Base-by-base conservation (phyloP, 1,140 invertebrate species). In the Halyomorpha halys region DNA sequence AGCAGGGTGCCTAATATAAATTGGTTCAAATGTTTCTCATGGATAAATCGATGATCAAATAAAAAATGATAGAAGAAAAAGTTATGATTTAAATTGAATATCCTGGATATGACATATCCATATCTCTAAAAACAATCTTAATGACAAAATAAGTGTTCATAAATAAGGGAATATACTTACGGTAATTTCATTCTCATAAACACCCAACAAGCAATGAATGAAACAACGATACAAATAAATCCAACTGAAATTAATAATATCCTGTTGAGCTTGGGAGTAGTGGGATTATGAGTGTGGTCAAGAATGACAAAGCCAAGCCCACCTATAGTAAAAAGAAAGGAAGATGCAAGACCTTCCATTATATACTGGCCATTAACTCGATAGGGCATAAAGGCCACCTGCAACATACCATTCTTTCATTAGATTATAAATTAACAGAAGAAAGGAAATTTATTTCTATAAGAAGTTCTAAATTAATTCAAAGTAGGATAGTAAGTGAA, bases 131-230 rank as follows among this genome's bases (percentile, higher is more conserved):
- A n/a, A n/a, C n/a, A n/a, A n/a, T n/a, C n/a, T n/a, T n/a, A n/a
- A n/a, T n/a, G n/a, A n/a, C n/a, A n/a, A n/a, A n/a, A n/a, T n/a
- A n/a, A n/a, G n/a, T n/a, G n/a, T n/a, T n/a, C n/a, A n/a, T n/a
- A n/a, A n/a, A 21, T 23, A 18, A 56, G 18, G 3, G 21, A 27
- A 44, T 59, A 62, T 62, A 77, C 82, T 82, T 77, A 86, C 79
- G 97, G 96, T 67, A 99, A 74, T 79, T 99, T 99, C 89, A 99
- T 98, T 72, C 91, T 83, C 95, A 99, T 99, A 72, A 99, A 99
- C 60, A 98, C 89, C 86, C 94, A 94, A 66, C 94, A 97, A 59
- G 93, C 94, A 68, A 94, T 89, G 75, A 97, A 98, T 18, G 94
- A 96, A 1, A 98, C 85, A 44, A 96, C 74, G 66, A 98, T 89